Evolutionary conservation across 2,888 invertebrate genomes (phyloP).

Genomic region (Eupithecia inturbata): DNA sequence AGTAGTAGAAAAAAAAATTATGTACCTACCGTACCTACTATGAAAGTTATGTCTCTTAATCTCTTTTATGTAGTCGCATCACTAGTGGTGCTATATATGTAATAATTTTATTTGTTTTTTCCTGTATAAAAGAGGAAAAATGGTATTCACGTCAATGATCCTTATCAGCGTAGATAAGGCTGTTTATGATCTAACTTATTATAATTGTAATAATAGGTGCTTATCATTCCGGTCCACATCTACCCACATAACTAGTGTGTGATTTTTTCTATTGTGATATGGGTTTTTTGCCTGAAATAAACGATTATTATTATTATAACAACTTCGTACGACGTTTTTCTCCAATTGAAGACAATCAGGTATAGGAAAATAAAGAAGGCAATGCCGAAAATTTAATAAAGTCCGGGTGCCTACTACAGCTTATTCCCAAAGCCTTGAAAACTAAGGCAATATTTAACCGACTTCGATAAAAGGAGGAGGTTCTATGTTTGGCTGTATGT

Average conservation of each 20-base stretch:
- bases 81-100: neutral
- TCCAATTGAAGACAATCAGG: neutral
- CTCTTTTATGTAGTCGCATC: neutral
- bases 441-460: too few relatives aligned
- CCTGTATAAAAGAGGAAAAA: neutral
- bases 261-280: too few relatives aligned
- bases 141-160: neutral
- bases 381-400: neutral
- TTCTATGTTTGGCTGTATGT: too few relatives aligned
- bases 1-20: too few relatives aligned
- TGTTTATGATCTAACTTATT: neutral
- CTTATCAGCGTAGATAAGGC: neutral
- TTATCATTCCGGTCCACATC: neutral
- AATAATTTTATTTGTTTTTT: neutral
- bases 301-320: too few relatives aligned
- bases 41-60: neutral
- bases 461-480: too few relatives aligned
- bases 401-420: neutral
- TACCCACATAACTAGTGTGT: neutral
- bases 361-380: neutral
- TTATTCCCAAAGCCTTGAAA: too few relatives aligned
- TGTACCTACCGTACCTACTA: neutral
- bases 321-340: neutral
- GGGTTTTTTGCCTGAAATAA: too few relatives aligned
- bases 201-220: neutral